These are phyloP conservation scores for Todiramphus saurophagus DNA, from an alignment of 2,113 vertebrate species.

Conservation along the genomic window DNA sequence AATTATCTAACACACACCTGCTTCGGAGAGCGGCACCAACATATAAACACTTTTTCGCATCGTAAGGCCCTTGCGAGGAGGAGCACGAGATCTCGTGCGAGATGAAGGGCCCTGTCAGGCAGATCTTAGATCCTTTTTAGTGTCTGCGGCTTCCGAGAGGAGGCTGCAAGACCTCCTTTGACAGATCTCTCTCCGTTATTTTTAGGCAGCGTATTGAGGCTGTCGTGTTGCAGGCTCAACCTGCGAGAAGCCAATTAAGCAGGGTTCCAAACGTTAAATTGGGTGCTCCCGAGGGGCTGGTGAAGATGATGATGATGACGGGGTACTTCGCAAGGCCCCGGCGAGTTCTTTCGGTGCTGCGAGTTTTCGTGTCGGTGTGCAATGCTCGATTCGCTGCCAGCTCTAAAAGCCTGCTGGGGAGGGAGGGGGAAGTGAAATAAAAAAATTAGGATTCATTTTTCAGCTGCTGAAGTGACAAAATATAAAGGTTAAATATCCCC, in stretches of 20 bases:
- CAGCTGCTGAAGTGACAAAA: not conserved
- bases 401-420: not conserved
- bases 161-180: not conserved
- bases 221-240: conserved; percentile 14
- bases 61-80: not conserved
- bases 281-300: not conserved
- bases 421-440: too few relatives aligned
- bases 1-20: conserved; percentile 81
- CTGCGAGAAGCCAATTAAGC: conserved; percentile 13
- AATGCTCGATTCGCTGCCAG: not conserved
- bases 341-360: not conserved
- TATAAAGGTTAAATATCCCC: not conserved
- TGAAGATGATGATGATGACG: not conserved
- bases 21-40: conserved; percentile 55
- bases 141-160: not conserved
- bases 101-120: not conserved
- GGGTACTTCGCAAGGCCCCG: not conserved
- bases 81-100: not conserved
- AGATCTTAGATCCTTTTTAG: not conserved
- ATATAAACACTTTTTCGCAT: conserved; percentile 35
- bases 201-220: not conserved
- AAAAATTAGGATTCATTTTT: not conserved
- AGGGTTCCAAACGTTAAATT: not conserved
- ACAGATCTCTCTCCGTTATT: conserved; percentile 17
- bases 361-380: not conserved